Conservation (phyloP, 2,888 invertebrate species). For the Amiota communis region DNA sequence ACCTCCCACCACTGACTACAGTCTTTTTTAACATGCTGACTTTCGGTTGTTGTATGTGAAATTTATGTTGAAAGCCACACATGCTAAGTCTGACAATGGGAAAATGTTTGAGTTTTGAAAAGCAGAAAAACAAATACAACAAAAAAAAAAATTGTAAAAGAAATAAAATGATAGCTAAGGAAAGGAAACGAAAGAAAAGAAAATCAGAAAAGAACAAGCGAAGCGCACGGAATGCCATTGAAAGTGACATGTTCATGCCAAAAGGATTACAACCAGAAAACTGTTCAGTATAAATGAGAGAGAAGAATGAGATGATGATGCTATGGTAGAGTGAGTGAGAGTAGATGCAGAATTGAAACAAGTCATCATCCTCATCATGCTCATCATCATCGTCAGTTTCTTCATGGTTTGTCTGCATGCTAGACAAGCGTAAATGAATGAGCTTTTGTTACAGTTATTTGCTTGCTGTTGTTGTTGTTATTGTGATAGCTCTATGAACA, state of each 20-base stretch:
- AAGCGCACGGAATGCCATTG: slow-evolving; percentile 1
- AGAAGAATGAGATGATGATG: too few relatives aligned
- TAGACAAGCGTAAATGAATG: slow-evolving; percentile 10
- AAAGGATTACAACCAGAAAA: slow-evolving; percentile 22
- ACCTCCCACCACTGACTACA: too few relatives aligned
- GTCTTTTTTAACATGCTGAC: not conserved
- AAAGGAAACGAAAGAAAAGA: not conserved
- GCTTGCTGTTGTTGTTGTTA: not conserved
- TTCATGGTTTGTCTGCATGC: too few relatives aligned
- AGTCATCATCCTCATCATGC: too few relatives aligned
- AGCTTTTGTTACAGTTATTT: not conserved
- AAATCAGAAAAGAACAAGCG: not conserved
- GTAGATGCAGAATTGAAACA: too few relatives aligned
- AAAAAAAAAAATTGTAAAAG: not conserved
- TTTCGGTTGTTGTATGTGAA: not conserved
- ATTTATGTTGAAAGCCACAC: slow-evolving; percentile 18
- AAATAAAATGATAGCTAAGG: not conserved
- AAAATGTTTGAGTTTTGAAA: not conserved
- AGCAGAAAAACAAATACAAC: not conserved
- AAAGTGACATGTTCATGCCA: slow-evolving; percentile 23
- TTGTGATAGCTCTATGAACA: not conserved
- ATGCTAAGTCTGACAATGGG: not conserved
- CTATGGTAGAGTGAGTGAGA: too few relatives aligned
- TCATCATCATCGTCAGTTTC: too few relatives aligned
- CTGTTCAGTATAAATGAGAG: not conserved